Evolutionary conservation across 2,797 vertebrate genomes (phyloP).

Genomic region (Argyrosomus regius): DNA sequence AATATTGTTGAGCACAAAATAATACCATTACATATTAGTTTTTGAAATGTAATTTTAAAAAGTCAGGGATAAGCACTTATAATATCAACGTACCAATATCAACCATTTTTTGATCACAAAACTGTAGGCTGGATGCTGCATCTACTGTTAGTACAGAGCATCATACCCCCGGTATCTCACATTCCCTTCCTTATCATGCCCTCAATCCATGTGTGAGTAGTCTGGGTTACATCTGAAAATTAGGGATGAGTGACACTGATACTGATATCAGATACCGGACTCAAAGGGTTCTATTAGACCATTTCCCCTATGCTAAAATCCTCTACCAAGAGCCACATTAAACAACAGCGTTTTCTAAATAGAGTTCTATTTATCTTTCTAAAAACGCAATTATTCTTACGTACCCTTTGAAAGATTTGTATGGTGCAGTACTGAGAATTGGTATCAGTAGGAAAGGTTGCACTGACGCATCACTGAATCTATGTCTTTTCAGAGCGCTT

Average conservation of each 20-base stretch:
- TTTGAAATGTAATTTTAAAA: constrained; percentile 60
- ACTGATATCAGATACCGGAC: constrained; percentile 38
- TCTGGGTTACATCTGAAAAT: constrained; percentile 46
- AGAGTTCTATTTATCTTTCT: constrained; percentile 8
- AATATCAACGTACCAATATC: constrained; percentile 23
- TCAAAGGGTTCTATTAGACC: constrained; percentile 22
- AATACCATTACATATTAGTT: constrained; percentile 55
- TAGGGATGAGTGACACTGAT: constrained; percentile 44
- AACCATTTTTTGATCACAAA: constrained; percentile 37
- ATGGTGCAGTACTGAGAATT: constrained; percentile 15
- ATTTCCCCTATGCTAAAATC: constrained; percentile 28
- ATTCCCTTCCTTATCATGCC: constrained; percentile 30
- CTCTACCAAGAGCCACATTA: constrained; percentile 25
- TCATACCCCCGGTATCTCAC: constrained; percentile 45
- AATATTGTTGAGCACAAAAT: constrained; percentile 65
- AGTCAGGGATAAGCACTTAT: constrained; percentile 41
- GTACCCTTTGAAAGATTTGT: constrained; percentile 10
- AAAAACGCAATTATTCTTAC: constrained; percentile 19
- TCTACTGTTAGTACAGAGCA: constrained; percentile 36
- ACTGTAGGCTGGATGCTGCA: constrained; percentile 20
- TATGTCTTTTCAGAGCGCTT: background rate
- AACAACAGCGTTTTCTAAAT: constrained; percentile 41
- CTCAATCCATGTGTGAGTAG: constrained; percentile 25
- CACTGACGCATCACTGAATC: background rate
- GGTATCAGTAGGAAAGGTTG: background rate